Evolutionary conservation across 2,888 invertebrate genomes (phyloP), one percentile per base, ranked within the genome.

Genomic region (Nomada hirtipes): DNA sequence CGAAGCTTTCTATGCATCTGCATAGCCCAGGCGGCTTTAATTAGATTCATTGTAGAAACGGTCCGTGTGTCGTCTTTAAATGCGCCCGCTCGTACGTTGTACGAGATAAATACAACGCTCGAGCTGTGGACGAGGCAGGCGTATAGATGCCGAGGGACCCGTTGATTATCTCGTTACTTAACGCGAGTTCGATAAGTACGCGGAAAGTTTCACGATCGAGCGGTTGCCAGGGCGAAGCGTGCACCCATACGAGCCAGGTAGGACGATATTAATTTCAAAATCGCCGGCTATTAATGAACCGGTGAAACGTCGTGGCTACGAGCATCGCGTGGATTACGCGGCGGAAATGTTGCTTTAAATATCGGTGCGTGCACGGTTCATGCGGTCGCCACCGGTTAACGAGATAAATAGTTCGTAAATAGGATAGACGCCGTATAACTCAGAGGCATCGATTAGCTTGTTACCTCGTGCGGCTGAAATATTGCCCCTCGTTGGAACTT

Each of bases 161-260:
- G 76, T 79, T 84, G 88, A 88, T 88, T 88, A 88, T 88, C 88
- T 85, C 82, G 88, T 88, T 88, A 86, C 86, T 86, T 81, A 79
- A 76, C 74, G 75, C 73, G 47, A 42, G 53, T 57, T 76, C 70
- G 68, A 73, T 75, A 36, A 36, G 36, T 36, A 68, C 75, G 78
- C 44, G 73, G 20, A 44, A 13, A 50, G 44, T 69, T 23, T 18
- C 18, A 18, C 7, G 23, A 4, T 57, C 11, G 68, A 44, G 23
- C 68, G 13, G 29, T 70, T 60, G 76, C 57, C 60, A 64, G 78
- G 69, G 60, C 60, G 75, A 72, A 50, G 65, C 55, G 47, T 55
- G 59, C 52, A 50, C 29, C 10, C 15, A 47, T 47, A 47, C 44
- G 36, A 67, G 0, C 52, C 0, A 15, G 15, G 20, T 7, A 3